Evolutionary conservation across 2,888 invertebrate genomes (phyloP), one percentile per base, ranked within the genome.

Genomic region (Microplitis deprimator): DNA sequence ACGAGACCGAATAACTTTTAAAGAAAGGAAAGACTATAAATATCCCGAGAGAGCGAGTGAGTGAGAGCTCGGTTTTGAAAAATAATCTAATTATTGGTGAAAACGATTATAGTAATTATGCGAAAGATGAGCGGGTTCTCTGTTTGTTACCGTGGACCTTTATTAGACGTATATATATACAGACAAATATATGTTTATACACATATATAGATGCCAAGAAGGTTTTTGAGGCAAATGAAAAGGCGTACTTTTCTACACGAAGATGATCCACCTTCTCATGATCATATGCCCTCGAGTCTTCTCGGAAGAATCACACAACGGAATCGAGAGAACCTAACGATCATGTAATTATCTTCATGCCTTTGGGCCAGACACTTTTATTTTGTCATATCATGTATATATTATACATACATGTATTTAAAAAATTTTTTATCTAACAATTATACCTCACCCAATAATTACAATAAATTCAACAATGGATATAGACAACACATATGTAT

Each of bases 31-130:
- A 78, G 81, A 84, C 85, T 85, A 84, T 83, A 81, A 82, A 82
- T 81, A 83, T 73, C 50, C 40, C 5, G 17, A 10, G 13, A 50
- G 50, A 50, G 50, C 2, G 29, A 59, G 67, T 10, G 50, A 50
- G 50, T 50, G 50, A 50, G 50, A 13, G 20, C 13, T 65, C 65
- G 16, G 38, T 64, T 73, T 61, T 86, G 85, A 87, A 86, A 50
- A 87, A 87, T 89, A 89, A 89, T 89, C 89, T 89, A 89, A 89
- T 89, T 89, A 89, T 89, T 87, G 86, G 84, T 86, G 87, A 84
- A 86, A 87, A 87, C 88, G 88, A 89, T 89, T 88, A 89, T 89
- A 89, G 89, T 89, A 87, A 89, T 89, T 89, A 89, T 83, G 79
- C 79, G 78, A 61, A 75, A 83, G 83, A 80, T 73, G 81, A 77